Evolutionary conservation across 2,888 invertebrate species (phyloP).

Genomic region (Lamproptera curius): DNA sequence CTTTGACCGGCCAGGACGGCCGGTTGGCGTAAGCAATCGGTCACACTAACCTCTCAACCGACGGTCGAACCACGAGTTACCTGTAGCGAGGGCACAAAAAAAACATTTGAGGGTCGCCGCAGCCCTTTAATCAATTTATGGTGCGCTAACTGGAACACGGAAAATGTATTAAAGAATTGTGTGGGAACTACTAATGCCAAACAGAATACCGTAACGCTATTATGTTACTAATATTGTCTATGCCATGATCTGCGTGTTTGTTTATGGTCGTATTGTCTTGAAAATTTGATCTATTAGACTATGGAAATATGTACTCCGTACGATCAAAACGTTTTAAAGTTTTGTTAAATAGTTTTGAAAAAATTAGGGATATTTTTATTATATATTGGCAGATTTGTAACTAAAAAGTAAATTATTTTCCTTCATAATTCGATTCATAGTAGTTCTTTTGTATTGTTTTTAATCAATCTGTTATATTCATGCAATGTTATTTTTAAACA

Average conservation of each 20-base stretch:
- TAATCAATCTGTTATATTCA: too few species aligned
- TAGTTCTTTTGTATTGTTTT: too few species aligned
- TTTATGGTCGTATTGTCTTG: background rate
- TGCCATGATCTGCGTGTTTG: constrained; percentile 18
- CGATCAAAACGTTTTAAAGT: too few species aligned
- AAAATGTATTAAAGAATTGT: constrained; percentile 74
- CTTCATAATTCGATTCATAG: too few species aligned
- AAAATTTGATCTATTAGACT: too few species aligned
- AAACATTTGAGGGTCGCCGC: constrained; percentile 67
- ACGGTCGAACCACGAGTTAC: constrained; percentile 45
- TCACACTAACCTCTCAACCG: constrained; percentile 29
- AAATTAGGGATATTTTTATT: too few species aligned
- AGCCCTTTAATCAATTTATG: constrained; percentile 75
- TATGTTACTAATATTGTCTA: constrained; percentile 38
- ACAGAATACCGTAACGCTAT: constrained; percentile 39
- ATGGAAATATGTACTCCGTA: too few species aligned
- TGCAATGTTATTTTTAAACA: too few species aligned
- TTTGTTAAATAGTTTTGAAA: too few species aligned
- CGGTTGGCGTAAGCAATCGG: background rate
- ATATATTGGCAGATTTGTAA: too few species aligned
- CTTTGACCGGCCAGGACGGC: too few species aligned
- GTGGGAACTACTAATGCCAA: constrained; percentile 67
- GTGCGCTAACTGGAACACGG: constrained; percentile 77
- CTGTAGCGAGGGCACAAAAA: constrained; percentile 61
- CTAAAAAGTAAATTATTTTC: too few species aligned